Base-by-base conservation (phyloP, 2,113 vertebrate species). In the Pimephales promelas region DNA sequence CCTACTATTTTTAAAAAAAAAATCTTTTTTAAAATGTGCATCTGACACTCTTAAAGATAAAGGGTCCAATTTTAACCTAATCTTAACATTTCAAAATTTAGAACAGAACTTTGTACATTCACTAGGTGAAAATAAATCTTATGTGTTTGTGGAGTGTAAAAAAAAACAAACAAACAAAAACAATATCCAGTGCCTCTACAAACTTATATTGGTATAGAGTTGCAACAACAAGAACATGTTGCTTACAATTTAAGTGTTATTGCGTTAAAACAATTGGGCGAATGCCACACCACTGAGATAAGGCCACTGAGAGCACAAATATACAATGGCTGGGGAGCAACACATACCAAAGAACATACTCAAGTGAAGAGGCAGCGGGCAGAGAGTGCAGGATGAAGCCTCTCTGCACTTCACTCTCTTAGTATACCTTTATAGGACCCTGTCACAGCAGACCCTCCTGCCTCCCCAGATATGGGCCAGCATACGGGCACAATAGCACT, bases 351-450 rank as follows among this genome's bases (percentile, higher is more conserved):
- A 83, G 83, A 86, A 77, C 85, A 85, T 88, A 90, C 91, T 92
- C 91, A 80, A 91, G 62, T 90, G 86, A 85, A 93, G 91, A 89
- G 89, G 83, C 70, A 70, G 47, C 75, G 82, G 82, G 64, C 24
- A 56, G 62, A 83, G n/a, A n/a, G 72, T 77, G 64, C 82, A 62
- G 86, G 71, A 80, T 75, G 82, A 86, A 87, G 79, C 70, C 81
- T 81, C 77, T 74, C 31, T 54, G 54, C 79, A 31, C 57, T 78
- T 24, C 72, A 52, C 28, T 82, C 76, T 66, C 79, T 81, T 79
- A 66, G 66, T 75, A 49, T 71, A 74, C 62, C 62, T 88, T 86
- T 84, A 82, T 77, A 78, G 77, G 59, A 81, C 47, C 74, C 3
- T 57, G 79, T 72, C 84, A 81, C 77, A 79, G 87, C 85, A 87